These are phyloP conservation scores for Minunthozetes semirufus DNA, from an alignment of 2,888 invertebrate species.

Conservation along the genomic window DNA sequence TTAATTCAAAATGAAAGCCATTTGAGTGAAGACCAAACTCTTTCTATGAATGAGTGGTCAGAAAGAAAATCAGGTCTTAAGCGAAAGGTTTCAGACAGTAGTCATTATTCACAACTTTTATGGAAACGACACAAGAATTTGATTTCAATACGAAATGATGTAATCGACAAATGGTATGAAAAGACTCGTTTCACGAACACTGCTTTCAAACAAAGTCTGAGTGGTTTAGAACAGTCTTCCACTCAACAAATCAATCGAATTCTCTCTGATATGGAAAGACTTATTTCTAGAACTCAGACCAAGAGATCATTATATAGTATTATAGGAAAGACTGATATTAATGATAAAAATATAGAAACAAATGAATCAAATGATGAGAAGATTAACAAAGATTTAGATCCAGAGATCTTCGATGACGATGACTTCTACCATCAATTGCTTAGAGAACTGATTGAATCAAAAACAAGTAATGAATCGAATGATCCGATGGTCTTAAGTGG, in stretches of 20 bases:
- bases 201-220: slow-evolving; percentile 59
- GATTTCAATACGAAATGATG: slow-evolving; percentile 56
- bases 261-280: slow-evolving; percentile 65
- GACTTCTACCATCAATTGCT: slow-evolving; percentile 94
- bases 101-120: slow-evolving; percentile 46
- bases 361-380: slow-evolving; percentile 37
- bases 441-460: slow-evolving; percentile 83
- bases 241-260: slow-evolving; percentile 76
- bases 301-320: slow-evolving; percentile 67
- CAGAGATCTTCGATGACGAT: slow-evolving; percentile 89
- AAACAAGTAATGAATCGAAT: slow-evolving; percentile 66
- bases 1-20: slow-evolving; percentile 42
- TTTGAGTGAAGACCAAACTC: slow-evolving; percentile 42
- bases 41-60: background rate
- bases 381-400: slow-evolving; percentile 55
- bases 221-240: slow-evolving; percentile 54
- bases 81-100: slow-evolving; percentile 50
- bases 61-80: background rate
- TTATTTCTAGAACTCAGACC: slow-evolving; percentile 69
- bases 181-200: slow-evolving; percentile 69
- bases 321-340: slow-evolving; percentile 55
- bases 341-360: slow-evolving; percentile 15
- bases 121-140: slow-evolving; percentile 44
- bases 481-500: slow-evolving; percentile 76
- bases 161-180: slow-evolving; percentile 90